phyloP scores from a whole-genome alignment of 2,888 invertebrate genomes.

The Polia nebulosa region DNA sequence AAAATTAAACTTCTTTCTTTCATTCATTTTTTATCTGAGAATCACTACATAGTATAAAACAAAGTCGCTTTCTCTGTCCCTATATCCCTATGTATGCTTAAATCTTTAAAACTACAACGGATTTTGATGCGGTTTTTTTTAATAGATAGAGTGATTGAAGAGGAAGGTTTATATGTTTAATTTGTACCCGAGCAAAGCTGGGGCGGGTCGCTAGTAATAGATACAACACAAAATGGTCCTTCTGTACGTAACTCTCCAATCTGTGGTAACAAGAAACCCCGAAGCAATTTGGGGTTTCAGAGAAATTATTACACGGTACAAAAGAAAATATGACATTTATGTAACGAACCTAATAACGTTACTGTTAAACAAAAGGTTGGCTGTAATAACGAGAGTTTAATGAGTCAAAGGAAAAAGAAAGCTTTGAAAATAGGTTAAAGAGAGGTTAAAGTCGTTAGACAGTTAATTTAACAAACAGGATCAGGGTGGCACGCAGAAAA shows the following conservation, averaged over 20 bases:
- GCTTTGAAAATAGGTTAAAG: conserved; percentile 46
- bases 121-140: too few relatives aligned
- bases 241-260: conserved; percentile 34
- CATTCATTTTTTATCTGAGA: too few relatives aligned
- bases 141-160: too few relatives aligned
- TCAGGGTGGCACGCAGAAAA: conserved; percentile 22
- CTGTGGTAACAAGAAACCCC: conserved; percentile 22
- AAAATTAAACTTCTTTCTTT: too few relatives aligned
- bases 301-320: conserved; percentile 54
- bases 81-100: too few relatives aligned
- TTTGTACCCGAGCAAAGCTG: too few relatives aligned
- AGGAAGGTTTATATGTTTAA: too few relatives aligned
- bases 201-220: too few relatives aligned
- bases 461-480: conserved; percentile 53
- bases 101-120: too few relatives aligned
- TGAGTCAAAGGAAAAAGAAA: conserved; percentile 47
- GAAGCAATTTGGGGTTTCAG: conserved; percentile 43
- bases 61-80: too few relatives aligned
- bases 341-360: conserved; percentile 54
- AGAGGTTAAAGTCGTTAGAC: conserved; percentile 47
- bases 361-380: conserved; percentile 46
- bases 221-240: background rate
- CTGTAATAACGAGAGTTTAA: conserved; percentile 56
- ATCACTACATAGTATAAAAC: too few relatives aligned
- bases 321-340: conserved; percentile 57